Evolutionary conservation across 2,888 invertebrate genomes (phyloP).

Genomic region (Ophion ventricosus): DNA sequence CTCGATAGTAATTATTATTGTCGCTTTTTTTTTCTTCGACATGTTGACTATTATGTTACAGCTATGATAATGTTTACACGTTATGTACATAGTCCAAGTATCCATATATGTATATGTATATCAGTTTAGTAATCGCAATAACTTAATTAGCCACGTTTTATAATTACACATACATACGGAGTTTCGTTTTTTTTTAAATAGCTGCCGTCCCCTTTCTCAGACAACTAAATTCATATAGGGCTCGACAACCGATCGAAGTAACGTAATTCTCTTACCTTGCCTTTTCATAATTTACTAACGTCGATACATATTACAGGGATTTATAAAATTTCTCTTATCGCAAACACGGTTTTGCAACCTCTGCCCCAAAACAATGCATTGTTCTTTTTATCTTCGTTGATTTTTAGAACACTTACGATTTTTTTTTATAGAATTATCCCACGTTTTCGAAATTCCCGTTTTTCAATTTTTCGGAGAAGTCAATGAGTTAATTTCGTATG

Average conservation of each 20-base stretch:
- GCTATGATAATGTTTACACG: slow-evolving; percentile 60
- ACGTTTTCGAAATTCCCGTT: too few relatives aligned
- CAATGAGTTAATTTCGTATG: too few relatives aligned
- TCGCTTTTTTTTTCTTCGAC: slow-evolving; percentile 41
- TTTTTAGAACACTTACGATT: too few relatives aligned
- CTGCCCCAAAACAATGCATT: slow-evolving; percentile 34
- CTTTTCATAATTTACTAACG: slow-evolving; percentile 61
- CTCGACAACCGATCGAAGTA: slow-evolving; percentile 45
- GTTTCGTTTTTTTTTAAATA: slow-evolving; percentile 38
- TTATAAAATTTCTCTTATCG: slow-evolving; percentile 67
- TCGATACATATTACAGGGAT: slow-evolving; percentile 66
- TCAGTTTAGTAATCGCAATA: slow-evolving; percentile 43
- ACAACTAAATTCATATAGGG: slow-evolving; percentile 25
- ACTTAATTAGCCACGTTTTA: slow-evolving; percentile 53
- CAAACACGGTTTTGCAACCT: slow-evolving; percentile 55
- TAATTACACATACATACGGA: slow-evolving; percentile 56
- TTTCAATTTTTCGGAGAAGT: too few relatives aligned
- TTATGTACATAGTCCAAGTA: slow-evolving; percentile 69
- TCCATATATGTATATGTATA: slow-evolving; percentile 59
- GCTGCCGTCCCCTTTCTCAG: slow-evolving; percentile 30
- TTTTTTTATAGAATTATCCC: too few relatives aligned
- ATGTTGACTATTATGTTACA: slow-evolving; percentile 66
- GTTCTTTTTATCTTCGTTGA: slow-evolving; percentile 4
- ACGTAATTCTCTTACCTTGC: slow-evolving; percentile 33
- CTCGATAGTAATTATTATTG: slow-evolving; percentile 51